These are phyloP conservation scores for Parasteatoda lunata DNA, from an alignment of 2,888 invertebrate species.

Conservation along the genomic window DNA sequence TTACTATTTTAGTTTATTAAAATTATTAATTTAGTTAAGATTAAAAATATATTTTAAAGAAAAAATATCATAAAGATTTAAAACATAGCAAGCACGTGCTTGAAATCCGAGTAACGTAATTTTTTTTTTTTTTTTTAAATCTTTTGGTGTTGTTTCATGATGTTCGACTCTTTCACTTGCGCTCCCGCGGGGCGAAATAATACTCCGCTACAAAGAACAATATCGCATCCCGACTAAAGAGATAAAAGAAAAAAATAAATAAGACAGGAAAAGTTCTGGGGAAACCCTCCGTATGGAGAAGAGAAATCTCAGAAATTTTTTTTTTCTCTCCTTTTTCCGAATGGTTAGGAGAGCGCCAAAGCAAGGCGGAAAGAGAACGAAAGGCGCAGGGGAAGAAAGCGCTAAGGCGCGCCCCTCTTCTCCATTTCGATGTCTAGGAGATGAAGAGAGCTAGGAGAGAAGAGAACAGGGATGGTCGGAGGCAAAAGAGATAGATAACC, in stretches of 20 bases:
- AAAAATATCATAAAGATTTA: too few relatives aligned
- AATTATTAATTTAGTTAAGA: too few relatives aligned
- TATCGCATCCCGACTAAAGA: slow-evolving; percentile 13
- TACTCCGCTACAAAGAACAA: slow-evolving; percentile 29
- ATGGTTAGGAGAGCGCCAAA: slow-evolving; percentile 20
- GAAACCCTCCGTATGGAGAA: slow-evolving; percentile 47
- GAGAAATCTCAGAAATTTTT: slow-evolving; percentile 31
- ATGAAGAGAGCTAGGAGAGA: slow-evolving; percentile 23
- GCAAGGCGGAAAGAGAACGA: slow-evolving; percentile 21
- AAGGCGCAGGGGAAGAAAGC: slow-evolving; percentile 30
- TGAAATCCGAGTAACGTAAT: too few relatives aligned
- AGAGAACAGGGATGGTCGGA: slow-evolving; percentile 18
- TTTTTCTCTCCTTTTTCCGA: slow-evolving; percentile 18
- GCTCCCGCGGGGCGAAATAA: not conserved
- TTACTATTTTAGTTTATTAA: too few relatives aligned
- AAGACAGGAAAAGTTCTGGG: slow-evolving; percentile 18
- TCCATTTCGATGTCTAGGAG: slow-evolving; percentile 35
- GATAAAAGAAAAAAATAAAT: slow-evolving; percentile 21
- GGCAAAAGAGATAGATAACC: slow-evolving; percentile 61
- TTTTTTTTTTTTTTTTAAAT: too few relatives aligned
- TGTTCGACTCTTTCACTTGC: not conserved
- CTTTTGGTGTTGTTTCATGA: too few relatives aligned
- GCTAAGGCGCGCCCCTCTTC: slow-evolving; percentile 32
- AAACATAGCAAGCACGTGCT: too few relatives aligned
- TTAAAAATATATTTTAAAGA: too few relatives aligned